Base-by-base conservation (phyloP, 2,797 vertebrate genomes). In the Mormyrops attenuatus region DNA sequence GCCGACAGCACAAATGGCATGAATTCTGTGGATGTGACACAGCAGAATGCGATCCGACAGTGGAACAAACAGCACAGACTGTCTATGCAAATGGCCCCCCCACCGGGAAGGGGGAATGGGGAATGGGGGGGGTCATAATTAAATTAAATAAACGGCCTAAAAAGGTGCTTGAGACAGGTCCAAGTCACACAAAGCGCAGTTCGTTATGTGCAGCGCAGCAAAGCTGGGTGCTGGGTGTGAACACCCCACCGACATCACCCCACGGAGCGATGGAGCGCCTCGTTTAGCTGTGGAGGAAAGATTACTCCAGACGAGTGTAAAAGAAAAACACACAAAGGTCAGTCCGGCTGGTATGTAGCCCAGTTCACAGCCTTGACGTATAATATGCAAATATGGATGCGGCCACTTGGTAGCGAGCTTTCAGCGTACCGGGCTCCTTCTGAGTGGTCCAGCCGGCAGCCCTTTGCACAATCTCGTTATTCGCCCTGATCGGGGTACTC, bases 391-490 rank as follows among this genome's bases (percentile, higher is more conserved):
- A 90, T 85, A 91, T 90, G 93, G 91, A 89, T 92, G 91, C 88
- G 89, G 90, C 84, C 90, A 89, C 90, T 91, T 90, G 91, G 93
- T 89, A 92, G 91, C 89, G 87, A 89, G 91, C 91, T 94, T 95
- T 96, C 94, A 94, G 91, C 87, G 89, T 6, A 17, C 13, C 82
- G 91, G 53, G 89, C 86, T 87, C 90, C 88, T 92, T 88, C 87
- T 87, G 90, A 89, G 90, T 60, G 84, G 86, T 69, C 82, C 85
- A 38, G 86, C 91, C 57, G 91, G 89, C 89, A 69, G 89, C 50
- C 26, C 2, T 38, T 17, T 11, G 47, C 34, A 20, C 5, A 91
- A 91, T 91, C 94, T 94, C 92, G 93, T 92, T 92, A 93, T 93
- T 92, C 90, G 93, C 92, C 92, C 93, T 5, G 3, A 9, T 6